Evolutionary conservation across 1,140 invertebrate species (phyloP), one percentile per base, ranked within the genome.

Genomic region (Ectropis grisescens): DNA sequence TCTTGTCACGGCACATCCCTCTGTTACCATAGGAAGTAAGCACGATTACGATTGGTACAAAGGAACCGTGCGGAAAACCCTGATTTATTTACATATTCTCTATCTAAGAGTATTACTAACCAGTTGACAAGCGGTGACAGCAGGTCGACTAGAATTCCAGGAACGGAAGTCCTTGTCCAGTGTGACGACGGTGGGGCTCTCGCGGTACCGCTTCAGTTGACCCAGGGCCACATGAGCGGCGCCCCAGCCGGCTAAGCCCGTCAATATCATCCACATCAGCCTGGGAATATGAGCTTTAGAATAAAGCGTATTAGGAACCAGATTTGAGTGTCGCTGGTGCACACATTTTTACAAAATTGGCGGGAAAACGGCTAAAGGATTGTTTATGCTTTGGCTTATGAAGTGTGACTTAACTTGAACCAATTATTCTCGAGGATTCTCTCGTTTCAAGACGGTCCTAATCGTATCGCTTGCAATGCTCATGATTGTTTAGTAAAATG

Each of bases 171-270:
- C 83, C 48, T 87, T 88, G 45, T 87, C 82, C 36, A 88, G 53
- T 0, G 86, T 85, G 8, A 87, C 82, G 0, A 88, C 85, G 0
- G 86, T 87, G 0, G 87, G 86, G 52, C 84, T 87, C 9, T 82
- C 82, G 11, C 60, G 71, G 58, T 83, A 88, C 6, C 85, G 41
- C 26, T 78, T 70, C 69, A 78, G 82, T 38, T 85, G 86, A 5
- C 83, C 76, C 13, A 70, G 37, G 2, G 66, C 83, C 0, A 75
- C 48, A 8, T 49, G 48, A 29, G 83, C 39, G 2, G 82, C 76
- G 4, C 67, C 76, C 43, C 58, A 65, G 0, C 64, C 50, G 0
- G 85, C 74, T 0, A 67, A 28, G 0, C 47, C 26, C 0, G 82
- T 68, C 1, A 80, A 61, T 0, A 51, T n/a, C 1, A 74, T 15